Conservation (phyloP, 2,888 invertebrate species). For the Pseudococcus jackbeardsleyi region DNA sequence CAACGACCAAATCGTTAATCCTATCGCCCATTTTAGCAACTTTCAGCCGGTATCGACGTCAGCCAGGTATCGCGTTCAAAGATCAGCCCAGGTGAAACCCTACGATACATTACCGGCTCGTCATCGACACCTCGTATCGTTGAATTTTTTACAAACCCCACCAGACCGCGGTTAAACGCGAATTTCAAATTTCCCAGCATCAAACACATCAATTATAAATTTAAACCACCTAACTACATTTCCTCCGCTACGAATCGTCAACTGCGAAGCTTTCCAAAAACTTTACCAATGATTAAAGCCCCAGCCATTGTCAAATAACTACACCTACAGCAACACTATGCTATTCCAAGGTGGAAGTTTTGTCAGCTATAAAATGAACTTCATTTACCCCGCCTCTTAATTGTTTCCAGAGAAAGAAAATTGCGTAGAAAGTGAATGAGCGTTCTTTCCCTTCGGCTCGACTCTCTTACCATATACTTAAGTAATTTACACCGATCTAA, state of each 20-base stretch:
- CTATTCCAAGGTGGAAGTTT: neutral
- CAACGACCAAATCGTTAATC: slow-evolving; percentile 23
- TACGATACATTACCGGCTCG: neutral
- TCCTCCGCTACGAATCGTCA: neutral
- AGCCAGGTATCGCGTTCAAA: neutral
- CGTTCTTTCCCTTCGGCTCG: neutral
- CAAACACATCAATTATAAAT: slow-evolving; percentile 22
- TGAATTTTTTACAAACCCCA: neutral
- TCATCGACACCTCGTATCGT: neutral
- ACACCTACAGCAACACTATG: neutral
- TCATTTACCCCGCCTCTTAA: slow-evolving; percentile 2
- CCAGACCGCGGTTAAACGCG: neutral
- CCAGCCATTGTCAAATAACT: neutral
- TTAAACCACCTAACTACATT: neutral
- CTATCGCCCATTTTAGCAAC: neutral
- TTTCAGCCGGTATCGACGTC: neutral
- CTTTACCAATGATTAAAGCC: slow-evolving; percentile 10
- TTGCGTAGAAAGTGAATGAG: neutral
- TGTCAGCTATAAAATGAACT: slow-evolving; percentile 29
- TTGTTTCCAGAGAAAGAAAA: neutral
- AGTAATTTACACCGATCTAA: slow-evolving; percentile 41
- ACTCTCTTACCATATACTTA: neutral
- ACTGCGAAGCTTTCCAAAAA: neutral
- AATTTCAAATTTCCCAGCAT: neutral
- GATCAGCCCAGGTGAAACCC: neutral